Evolutionary conservation across 2,797 vertebrate genomes (phyloP), one percentile per base, ranked within the genome.

Genomic region (Sorex maritimensis): DNA sequence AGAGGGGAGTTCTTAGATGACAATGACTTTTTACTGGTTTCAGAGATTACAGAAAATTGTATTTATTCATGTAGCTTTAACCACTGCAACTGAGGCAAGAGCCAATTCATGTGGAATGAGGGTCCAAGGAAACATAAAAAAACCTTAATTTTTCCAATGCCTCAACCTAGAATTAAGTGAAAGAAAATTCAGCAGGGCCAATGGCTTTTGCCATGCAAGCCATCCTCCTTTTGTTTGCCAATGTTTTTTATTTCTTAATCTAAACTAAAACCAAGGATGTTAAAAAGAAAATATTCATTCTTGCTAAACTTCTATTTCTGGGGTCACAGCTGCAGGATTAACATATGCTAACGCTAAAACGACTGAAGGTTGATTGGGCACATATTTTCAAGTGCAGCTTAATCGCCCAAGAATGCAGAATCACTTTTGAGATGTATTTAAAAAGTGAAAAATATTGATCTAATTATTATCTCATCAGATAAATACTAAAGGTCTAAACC

Each of bases 291-390:
- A 15, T 14, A 69, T 30, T 58, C 46, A 92, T 92, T 94, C 74
- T 91, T 86, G 46, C 41, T 82, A 77, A 88, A 89, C 68, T 95
- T 63, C 95, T 97, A 95, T 96, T 95, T 95, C 89, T 91, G 86
- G 86, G 95, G 92, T 91, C 84, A 94, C 95, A 96, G 96, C 96
- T 96, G 96, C 92, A 86, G 90, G 86, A 95, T 94, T 96, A 96
- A 85, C 84, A 94, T 92, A 93, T 44, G 92, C 82, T 88, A 81
- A 46, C 85, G 58, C 79, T 67, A 52, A 79, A 93, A 30, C 23
- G 15, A 79, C 71, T n/a, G 78, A 85, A 84, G 91, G 87, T 89
- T 92, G 93, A 95, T 86, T 68, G 81, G 91, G 91, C 67, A 69
- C 83, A 88, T 93, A 81, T 93, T 92, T 92, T 92, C 90, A 93